These are phyloP conservation scores for Paradoxurus hermaphroditus DNA, from an alignment of 2,113 vertebrate species.

Conservation along the genomic window DNA sequence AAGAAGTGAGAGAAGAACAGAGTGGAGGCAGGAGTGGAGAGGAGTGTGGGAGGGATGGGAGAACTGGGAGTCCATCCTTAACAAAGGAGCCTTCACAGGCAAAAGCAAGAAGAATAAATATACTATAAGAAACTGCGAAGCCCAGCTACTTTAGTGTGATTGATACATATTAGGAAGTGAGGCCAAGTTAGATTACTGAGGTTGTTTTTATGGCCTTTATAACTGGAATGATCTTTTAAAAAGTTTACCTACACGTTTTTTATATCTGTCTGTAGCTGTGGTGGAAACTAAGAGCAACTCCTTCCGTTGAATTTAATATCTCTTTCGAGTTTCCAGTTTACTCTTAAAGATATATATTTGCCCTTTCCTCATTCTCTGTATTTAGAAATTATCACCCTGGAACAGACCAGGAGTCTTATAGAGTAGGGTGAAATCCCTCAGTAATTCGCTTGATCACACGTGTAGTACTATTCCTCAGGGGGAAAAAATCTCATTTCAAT, in stretches of 20 bases:
- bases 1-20: background rate
- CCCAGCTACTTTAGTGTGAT: background rate
- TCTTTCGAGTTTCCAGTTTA: conserved; percentile 37
- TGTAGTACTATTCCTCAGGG: conserved; percentile 4
- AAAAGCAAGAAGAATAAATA: background rate
- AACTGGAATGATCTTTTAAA: conserved; percentile 1
- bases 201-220: background rate
- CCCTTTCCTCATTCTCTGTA: background rate
- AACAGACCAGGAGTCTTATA: conserved; percentile 15
- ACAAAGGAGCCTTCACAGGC: background rate
- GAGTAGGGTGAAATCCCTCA: conserved; percentile 18
- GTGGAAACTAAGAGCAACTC: background rate
- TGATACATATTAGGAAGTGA: background rate
- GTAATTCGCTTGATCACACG: conserved; percentile 26
- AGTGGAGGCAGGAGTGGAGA: background rate
- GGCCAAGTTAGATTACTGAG: background rate
- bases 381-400: conserved; percentile 34
- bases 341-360: background rate
- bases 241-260: background rate
- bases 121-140: background rate
- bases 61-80: background rate
- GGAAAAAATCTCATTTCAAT: background rate
- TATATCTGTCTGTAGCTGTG: background rate
- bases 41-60: background rate
- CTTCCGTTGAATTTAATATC: conserved; percentile 26